Conservation (phyloP, 2,888 invertebrate genomes). For the Ectobius pallidus region DNA sequence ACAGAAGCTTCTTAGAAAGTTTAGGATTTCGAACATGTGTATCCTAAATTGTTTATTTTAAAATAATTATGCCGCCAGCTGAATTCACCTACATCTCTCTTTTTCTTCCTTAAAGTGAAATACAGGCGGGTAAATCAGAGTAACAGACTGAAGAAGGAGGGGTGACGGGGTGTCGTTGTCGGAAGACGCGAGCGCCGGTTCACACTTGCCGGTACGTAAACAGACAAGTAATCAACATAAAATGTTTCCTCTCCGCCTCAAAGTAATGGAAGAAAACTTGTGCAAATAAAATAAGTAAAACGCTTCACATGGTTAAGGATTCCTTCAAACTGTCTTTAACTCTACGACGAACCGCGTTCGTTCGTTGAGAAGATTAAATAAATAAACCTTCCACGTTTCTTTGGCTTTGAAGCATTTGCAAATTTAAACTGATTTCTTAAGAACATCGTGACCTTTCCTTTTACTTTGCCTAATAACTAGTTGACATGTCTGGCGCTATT, state of each 20-base stretch:
- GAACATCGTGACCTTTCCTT: not conserved
- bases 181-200: not conserved
- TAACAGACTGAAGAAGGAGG: no score
- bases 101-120: no score
- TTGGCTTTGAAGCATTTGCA: not conserved
- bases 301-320: not conserved
- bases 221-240: not conserved
- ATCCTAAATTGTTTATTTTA: no score
- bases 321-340: not conserved
- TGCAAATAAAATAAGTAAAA: not conserved
- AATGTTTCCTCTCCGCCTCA: not conserved
- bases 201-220: not conserved
- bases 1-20: no score
- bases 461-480: not conserved
- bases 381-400: not conserved
- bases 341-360: no score
- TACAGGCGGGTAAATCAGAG: no score
- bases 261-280: constrained; percentile 10
- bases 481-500: no score
- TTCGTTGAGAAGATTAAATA: no score
- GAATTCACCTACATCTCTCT: no score
- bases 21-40: no score
- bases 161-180: no score
- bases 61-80: no score
- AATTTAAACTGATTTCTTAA: not conserved